phyloP scores from a whole-genome alignment of 2,113 vertebrate species.

The Probosciger aterrimus region DNA sequence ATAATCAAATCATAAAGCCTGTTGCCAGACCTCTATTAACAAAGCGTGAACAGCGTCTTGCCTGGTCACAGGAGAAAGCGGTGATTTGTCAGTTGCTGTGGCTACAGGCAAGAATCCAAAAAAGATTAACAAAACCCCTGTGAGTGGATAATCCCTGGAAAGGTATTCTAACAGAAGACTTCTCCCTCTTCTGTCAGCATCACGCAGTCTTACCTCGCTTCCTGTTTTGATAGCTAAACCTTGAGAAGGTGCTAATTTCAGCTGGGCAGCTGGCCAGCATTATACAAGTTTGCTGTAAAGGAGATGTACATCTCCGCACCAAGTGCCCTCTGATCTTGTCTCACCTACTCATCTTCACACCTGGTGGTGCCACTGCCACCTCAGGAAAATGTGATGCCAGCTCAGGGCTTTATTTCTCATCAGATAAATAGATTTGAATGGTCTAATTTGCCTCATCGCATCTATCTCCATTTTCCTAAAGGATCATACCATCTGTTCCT shows the following conservation, averaged over 20 bases:
- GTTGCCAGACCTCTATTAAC: background rate
- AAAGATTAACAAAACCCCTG: constrained; percentile 3
- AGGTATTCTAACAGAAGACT: background rate
- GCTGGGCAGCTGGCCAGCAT: background rate
- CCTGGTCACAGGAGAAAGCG: background rate
- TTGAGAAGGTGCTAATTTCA: background rate
- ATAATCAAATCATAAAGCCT: background rate
- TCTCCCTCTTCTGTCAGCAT: background rate
- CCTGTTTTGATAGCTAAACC: background rate
- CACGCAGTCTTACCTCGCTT: background rate
- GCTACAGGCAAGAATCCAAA: constrained; percentile 7
- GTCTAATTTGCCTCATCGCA: background rate
- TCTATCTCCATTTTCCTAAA: background rate
- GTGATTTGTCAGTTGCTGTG: background rate
- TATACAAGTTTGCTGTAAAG: background rate
- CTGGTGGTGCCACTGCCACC: background rate
- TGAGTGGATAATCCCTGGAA: constrained; percentile 20
- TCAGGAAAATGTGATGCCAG: background rate
- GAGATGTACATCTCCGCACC: background rate
- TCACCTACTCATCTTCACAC: background rate
- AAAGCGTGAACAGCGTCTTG: background rate
- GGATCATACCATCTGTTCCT: background rate
- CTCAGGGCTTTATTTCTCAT: background rate
- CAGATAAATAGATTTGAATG: background rate
- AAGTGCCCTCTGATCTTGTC: background rate